phyloP scores from a whole-genome alignment of 1,140 invertebrate genomes.

The Cotesia chilonis region DNA sequence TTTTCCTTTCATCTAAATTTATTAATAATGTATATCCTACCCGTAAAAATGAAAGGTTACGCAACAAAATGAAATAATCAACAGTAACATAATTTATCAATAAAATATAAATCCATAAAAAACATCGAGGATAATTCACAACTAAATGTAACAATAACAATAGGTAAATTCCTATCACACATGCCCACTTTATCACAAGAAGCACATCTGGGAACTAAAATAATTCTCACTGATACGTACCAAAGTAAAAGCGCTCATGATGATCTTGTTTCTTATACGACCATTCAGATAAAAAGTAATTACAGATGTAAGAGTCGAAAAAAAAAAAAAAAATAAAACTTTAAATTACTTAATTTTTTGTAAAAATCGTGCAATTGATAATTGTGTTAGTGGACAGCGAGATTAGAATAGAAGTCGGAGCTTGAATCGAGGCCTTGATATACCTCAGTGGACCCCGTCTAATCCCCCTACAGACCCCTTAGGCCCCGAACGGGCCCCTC shows the following conservation, averaged over 20 bases:
- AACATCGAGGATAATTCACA: no score
- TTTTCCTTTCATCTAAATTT: no score
- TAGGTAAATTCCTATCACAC: constrained; percentile 8
- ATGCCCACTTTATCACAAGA: background rate
- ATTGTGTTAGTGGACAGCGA: constrained; percentile 59
- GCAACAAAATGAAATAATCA: no score
- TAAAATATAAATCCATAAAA: no score
- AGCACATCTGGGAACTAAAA: background rate
- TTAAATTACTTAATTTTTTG: background rate
- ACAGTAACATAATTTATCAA: no score
- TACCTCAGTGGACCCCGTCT: constrained; percentile 58
- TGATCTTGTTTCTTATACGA: constrained; percentile 33
- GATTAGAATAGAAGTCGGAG: constrained; percentile 61
- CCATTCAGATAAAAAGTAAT: background rate
- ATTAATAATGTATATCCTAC: no score
- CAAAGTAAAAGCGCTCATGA: constrained; percentile 55
- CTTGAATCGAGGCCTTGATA: constrained; percentile 63
- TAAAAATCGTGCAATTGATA: constrained; percentile 49
- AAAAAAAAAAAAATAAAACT: no score
- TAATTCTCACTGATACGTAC: constrained; percentile 49
- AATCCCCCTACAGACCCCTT: constrained; percentile 45
- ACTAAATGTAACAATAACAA: no score
- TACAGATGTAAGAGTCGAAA: background rate
- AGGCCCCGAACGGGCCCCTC: background rate
- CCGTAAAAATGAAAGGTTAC: no score